Percentiles rank a stretch among this genome's conserved stretches.
Evolutionary conservation across 2,797 vertebrate species (phyloP).

Genomic region (Siniperca obscura): DNA sequence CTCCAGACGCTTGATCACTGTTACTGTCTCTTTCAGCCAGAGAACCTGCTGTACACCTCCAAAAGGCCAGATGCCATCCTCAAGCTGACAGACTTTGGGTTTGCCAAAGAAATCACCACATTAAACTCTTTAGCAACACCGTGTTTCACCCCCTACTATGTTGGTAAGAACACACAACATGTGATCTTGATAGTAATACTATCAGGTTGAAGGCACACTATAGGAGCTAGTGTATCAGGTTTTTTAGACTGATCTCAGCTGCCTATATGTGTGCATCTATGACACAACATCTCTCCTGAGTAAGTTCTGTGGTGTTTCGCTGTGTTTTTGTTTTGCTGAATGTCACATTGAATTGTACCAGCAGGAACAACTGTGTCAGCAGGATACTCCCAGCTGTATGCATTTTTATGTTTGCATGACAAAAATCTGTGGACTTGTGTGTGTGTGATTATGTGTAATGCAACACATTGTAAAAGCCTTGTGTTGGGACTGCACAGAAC

Average conservation of each 20-base stretch:
- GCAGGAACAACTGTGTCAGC: not conserved
- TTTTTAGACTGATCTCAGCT: not conserved
- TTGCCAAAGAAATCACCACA: slow-evolving; percentile 93
- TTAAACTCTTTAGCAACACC: slow-evolving; percentile 92
- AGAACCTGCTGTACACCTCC: slow-evolving; percentile 93
- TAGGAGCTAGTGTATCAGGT: not conserved
- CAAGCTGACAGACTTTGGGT: slow-evolving; percentile 94
- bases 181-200: slow-evolving; percentile 3
- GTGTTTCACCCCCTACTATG: slow-evolving; percentile 92
- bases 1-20: not conserved
- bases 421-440: not conserved
- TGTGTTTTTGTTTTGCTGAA: slow-evolving; percentile 7
- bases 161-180: slow-evolving; percentile 84
- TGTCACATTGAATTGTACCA: not conserved
- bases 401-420: not conserved
- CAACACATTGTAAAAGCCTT: not conserved
- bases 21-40: slow-evolving; percentile 82
- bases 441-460: not conserved
- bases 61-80: slow-evolving; percentile 88
- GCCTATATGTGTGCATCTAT: not conserved
- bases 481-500: not conserved
- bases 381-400: not conserved
- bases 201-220: no score
- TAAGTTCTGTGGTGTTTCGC: not conserved
- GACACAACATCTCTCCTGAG: not conserved